Percentiles rank a stretch among this genome's conserved stretches.
Evolutionary conservation across 1,140 invertebrate genomes (phyloP).

Genomic region (Eupristina koningsbergeri): DNA sequence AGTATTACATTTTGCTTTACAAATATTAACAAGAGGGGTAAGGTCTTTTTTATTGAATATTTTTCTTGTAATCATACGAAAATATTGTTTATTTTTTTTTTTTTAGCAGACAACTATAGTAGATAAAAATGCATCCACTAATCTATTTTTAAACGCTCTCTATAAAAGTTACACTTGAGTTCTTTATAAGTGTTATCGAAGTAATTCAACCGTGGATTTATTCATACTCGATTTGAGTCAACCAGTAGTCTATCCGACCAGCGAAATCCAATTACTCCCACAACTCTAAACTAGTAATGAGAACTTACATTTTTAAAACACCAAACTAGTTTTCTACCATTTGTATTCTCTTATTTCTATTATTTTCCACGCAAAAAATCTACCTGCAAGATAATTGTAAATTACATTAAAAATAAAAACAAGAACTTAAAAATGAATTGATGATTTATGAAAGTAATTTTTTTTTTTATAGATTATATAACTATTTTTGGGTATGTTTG

Average conservation of each 20-base stretch:
- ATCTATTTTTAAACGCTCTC: not conserved
- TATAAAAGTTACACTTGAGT: not conserved
- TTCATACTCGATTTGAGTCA: slow-evolving; percentile 4
- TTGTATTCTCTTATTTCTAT: not conserved
- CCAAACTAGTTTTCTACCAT: not conserved
- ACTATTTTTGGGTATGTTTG: no score
- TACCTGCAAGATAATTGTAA: not conserved
- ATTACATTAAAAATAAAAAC: no score
- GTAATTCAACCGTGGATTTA: not conserved
- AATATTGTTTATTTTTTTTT: no score
- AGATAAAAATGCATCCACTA: no score
- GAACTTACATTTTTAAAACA: not conserved
- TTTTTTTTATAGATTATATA: no score
- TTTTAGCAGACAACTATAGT: no score
- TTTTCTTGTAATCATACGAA: no score
- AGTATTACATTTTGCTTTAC: no score
- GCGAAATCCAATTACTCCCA: not conserved
- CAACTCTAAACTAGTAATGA: not conserved
- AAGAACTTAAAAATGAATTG: no score
- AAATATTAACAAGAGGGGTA: no score
- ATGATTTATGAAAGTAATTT: no score
- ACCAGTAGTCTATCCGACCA: not conserved
- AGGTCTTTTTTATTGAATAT: no score
- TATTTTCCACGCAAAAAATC: not conserved
- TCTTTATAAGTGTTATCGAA: not conserved